A percentile compares a stretch with the other conserved stretches of the same genome.
These are phyloP conservation scores for Nematolebias whitei DNA, from an alignment of 2,113 vertebrate species.

Conservation along the genomic window DNA sequence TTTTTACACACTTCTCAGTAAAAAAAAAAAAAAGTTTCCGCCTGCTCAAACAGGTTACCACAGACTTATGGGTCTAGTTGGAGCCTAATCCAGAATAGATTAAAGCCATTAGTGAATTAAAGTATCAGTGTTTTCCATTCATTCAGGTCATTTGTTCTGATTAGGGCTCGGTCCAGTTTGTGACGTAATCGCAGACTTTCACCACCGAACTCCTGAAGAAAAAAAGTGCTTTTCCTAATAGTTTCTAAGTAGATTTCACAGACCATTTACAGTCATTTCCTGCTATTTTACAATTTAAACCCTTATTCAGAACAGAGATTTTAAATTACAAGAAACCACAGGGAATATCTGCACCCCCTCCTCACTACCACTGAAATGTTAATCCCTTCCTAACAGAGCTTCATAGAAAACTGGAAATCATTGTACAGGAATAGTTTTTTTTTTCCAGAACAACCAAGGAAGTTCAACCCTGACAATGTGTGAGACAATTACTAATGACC, in stretches of 20 bases:
- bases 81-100: neutral
- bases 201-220: neutral
- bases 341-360: constrained; percentile 11
- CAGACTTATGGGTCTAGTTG: neutral
- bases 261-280: constrained; percentile 1
- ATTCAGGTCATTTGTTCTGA: neutral
- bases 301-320: neutral
- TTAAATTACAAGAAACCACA: constrained; percentile 9
- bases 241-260: constrained; percentile 5
- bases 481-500: neutral
- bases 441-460: neutral
- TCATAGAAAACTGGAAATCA: neutral
- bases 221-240: neutral
- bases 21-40: neutral
- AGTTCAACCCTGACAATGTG: neutral
- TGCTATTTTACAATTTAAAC: constrained; percentile 7
- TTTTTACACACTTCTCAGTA: too few relatives aligned
- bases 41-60: neutral
- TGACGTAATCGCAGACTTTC: neutral
- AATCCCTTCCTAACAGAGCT: constrained; percentile 1
- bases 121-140: neutral
- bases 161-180: neutral
- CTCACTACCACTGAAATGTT: neutral
- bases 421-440: neutral
- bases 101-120: neutral